Evolutionary conservation across 2,113 vertebrate species (phyloP).

Genomic region (Percopsis transmontana): DNA sequence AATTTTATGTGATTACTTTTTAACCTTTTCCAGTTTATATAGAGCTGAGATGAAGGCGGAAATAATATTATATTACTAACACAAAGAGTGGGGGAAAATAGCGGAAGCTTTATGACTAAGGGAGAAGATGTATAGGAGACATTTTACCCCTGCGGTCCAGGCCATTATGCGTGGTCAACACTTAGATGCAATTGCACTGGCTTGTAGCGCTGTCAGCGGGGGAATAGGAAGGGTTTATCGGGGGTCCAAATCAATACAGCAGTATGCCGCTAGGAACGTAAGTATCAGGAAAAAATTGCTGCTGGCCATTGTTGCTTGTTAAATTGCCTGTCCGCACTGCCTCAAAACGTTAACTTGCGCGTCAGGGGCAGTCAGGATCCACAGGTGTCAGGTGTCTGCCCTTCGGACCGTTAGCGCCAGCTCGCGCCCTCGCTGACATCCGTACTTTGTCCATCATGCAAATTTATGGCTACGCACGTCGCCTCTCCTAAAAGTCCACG

Average conservation of each 20-base stretch:
- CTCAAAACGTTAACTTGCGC: conserved; percentile 13
- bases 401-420: background rate
- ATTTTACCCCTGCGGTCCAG: background rate
- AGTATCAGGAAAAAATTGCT: conserved; percentile 1
- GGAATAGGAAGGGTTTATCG: background rate
- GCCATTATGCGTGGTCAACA: background rate
- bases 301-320: background rate
- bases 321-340: background rate
- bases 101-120: background rate
- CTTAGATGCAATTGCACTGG: background rate
- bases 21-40: background rate
- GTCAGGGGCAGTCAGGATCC: conserved; percentile 2
- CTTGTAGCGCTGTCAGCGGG: background rate
- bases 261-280: background rate
- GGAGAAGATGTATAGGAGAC: background rate
- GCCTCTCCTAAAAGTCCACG: conserved; percentile 18
- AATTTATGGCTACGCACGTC: conserved; percentile 8
- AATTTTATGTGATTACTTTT: background rate
- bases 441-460: conserved; percentile 15
- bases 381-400: conserved; percentile 7
- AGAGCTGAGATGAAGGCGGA: background rate
- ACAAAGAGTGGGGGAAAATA: background rate
- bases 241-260: conserved; percentile 3
- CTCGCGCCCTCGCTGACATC: background rate
- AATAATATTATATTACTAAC: background rate